These are phyloP conservation scores for Caenorhabditis latens DNA, from an alignment of 1,140 invertebrate species.

Conservation along the genomic window DNA sequence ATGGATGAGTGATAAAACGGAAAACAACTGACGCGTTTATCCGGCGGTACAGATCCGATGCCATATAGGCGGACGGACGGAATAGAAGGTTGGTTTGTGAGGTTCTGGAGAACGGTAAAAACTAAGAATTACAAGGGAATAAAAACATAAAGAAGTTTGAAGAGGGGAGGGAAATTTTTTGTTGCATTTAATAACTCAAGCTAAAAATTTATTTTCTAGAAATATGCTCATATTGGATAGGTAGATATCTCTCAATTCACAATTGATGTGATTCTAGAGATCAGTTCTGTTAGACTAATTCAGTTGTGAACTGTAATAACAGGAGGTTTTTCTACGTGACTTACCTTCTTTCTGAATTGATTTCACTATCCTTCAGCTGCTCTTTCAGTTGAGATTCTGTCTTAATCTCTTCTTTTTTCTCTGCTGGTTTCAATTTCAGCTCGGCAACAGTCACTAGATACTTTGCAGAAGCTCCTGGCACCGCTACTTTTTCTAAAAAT, in stretches of 20 bases:
- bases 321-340: background rate
- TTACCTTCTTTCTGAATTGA: slow-evolving; percentile 31
- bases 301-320: background rate
- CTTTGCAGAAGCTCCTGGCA: slow-evolving; percentile 52
- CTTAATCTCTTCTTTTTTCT: slow-evolving; percentile 49
- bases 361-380: slow-evolving; percentile 43
- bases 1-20: slow-evolving; percentile 22
- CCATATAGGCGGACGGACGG: slow-evolving; percentile 50
- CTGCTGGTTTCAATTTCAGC: slow-evolving; percentile 55
- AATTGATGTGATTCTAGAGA: too few species aligned
- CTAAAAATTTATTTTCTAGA: too few species aligned
- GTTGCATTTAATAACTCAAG: background rate
- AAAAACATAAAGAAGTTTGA: background rate
- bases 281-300: background rate
- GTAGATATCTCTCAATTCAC: too few species aligned
- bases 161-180: background rate
- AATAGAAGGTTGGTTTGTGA: slow-evolving; percentile 53
- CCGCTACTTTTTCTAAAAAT: slow-evolving; percentile 34
- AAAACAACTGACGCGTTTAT: slow-evolving; percentile 54
- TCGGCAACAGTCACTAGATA: slow-evolving; percentile 61
- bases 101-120: slow-evolving; percentile 27
- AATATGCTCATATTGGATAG: too few species aligned
- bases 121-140: slow-evolving; percentile 8
- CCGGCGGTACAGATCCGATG: slow-evolving; percentile 44
- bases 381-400: slow-evolving; percentile 54